phyloP scores from a whole-genome alignment of 2,888 invertebrate species.

The Diarsia rubi region DNA sequence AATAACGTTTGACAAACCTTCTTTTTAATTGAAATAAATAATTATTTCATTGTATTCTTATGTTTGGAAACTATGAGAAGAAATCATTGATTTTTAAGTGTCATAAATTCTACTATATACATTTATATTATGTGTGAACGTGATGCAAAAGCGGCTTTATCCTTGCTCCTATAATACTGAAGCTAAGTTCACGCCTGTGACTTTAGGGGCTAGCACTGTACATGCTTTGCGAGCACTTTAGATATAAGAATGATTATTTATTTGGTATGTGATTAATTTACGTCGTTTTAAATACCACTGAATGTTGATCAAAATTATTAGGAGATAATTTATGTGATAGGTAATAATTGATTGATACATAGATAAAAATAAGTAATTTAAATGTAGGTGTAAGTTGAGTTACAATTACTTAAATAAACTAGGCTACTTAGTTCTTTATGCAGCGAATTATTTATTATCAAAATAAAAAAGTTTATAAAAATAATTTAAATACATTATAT shows the following conservation, averaged over 20 bases:
- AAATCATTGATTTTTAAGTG: neutral
- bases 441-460: neutral
- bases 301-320: constrained; percentile 18
- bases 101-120: neutral
- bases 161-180: constrained; percentile 42
- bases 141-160: constrained; percentile 40
- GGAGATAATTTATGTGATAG: neutral
- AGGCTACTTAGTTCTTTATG: neutral
- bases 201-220: constrained; percentile 69
- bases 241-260: constrained; percentile 54
- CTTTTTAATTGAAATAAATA: constrained; percentile 14
- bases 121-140: neutral
- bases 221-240: constrained; percentile 73
- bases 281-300: constrained; percentile 67
- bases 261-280: constrained; percentile 64
- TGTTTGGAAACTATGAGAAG: neutral
- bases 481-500: neutral
- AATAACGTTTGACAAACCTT: constrained; percentile 14
- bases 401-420: constrained; percentile 3
- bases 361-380: neutral
- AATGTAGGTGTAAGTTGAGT: neutral
- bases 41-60: neutral
- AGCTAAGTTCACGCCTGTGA: constrained; percentile 52
- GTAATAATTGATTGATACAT: constrained; percentile 5
- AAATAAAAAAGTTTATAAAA: neutral